Evolutionary conservation across 1,140 invertebrate genomes (phyloP), one percentile per base, ranked within the genome.

Genomic region (Temnothorax longispinosus): DNA sequence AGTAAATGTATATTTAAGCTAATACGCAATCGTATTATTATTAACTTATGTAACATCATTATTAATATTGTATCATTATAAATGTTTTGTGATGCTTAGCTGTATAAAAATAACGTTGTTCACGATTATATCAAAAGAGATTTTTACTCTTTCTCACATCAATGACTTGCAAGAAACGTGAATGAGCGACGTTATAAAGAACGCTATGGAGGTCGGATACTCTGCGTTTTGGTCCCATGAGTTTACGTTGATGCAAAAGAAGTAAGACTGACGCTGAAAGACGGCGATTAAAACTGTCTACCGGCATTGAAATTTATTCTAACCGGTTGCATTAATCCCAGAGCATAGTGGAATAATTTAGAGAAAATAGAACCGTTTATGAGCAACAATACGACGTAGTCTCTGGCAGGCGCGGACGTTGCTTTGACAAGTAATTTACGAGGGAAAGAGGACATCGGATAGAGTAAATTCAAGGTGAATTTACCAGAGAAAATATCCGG

Each of bases 271-370:
- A 72, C 78, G 21, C 21, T 69, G 56, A 87, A 69, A 65, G 52
- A 44, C 65, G 47, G 35, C 65, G 75, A 87, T 87, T 87, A 82
- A 84, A 82, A 82, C 38, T 82, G 32, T 72, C 85, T 64, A 32
- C 32, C 41, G 76, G 21, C 78, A 52, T 86, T 72, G 85, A 87
- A 82, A 87, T 87, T 82, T 82, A 87, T 82, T 82, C 41, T 56
- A 82, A 62, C 47, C 54, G 52, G 60, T 54, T 64, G 50, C 50
- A 27, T 58, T 76, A 77, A 85, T 85, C 74, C 47, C 47, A 21
- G n/a, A 13, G n/a, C 81, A 86, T 44, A 41, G 74, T 80, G 21
- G 18, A 64, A 78, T 64, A 77, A 50, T 85, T 85, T 76, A 76
- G 58, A 77, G 72, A 77, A 62, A 85, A 85, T 85, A 64, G 41